phyloP scores from a whole-genome alignment of 2,797 vertebrate genomes.

The Varecia variegata region DNA sequence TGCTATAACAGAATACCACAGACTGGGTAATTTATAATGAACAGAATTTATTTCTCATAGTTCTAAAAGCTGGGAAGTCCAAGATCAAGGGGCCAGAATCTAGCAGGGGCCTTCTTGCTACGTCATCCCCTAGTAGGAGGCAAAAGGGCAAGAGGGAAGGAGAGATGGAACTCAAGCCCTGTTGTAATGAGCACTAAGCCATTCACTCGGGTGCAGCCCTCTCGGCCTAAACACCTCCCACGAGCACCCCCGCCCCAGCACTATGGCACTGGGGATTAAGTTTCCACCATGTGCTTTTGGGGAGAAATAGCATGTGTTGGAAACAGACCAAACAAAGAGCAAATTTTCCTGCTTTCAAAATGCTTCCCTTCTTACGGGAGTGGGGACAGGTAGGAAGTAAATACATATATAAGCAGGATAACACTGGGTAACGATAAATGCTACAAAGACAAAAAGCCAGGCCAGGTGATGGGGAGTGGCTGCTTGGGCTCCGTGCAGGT shows the following conservation, averaged over 20 bases:
- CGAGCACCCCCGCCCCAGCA: not conserved
- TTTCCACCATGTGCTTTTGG: not conserved
- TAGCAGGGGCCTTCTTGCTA: not conserved
- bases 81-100: not conserved
- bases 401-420: not conserved
- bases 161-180: not conserved
- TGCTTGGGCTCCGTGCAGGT: not conserved
- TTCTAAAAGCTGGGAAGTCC: not conserved
- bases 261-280: too few relatives aligned
- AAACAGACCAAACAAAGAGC: not conserved
- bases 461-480: not conserved
- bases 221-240: not conserved
- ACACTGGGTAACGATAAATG: not conserved
- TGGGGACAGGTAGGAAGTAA: not conserved
- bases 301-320: not conserved
- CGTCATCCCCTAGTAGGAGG: not conserved
- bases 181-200: not conserved
- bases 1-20: not conserved
- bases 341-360: not conserved
- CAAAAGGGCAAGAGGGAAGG: not conserved
- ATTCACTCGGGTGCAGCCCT: not conserved
- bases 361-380: not conserved
- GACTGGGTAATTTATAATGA: not conserved
- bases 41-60: not conserved
- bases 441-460: not conserved